Evolutionary conservation across 2,888 invertebrate species (phyloP).

Genomic region (Elmis aenea): DNA sequence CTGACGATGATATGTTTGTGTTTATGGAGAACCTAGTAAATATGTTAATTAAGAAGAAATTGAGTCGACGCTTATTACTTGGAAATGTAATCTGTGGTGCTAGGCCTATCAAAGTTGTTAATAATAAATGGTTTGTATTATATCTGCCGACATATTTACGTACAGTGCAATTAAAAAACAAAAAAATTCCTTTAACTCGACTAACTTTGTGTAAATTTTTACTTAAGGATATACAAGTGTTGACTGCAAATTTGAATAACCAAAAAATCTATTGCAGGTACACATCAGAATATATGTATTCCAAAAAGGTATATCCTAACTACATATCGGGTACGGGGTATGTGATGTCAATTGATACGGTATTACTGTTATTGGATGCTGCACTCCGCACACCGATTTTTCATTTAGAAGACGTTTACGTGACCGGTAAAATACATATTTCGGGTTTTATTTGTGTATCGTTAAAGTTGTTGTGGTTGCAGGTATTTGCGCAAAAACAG

Average conservation of each 20-base stretch:
- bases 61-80: conserved; percentile 53
- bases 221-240: too few relatives aligned
- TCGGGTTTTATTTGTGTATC: neutral
- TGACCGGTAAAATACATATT: conserved; percentile 53
- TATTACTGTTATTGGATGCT: conserved; percentile 59
- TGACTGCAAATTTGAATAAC: too few relatives aligned
- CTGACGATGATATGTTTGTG: conserved; percentile 83
- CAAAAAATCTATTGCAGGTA: conserved; percentile 61
- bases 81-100: conserved; percentile 78
- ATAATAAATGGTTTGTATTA: conserved; percentile 67
- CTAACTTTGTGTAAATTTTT: too few relatives aligned
- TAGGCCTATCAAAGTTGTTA: conserved; percentile 65
- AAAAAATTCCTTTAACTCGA: too few relatives aligned
- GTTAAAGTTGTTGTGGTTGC: conserved; percentile 10
- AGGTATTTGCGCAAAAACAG: conserved; percentile 60
- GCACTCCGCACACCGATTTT: conserved; percentile 64
- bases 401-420: conserved; percentile 72
- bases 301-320: conserved; percentile 66
- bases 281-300: conserved; percentile 74
- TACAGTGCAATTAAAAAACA: too few relatives aligned
- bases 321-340: conserved; percentile 80
- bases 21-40: conserved; percentile 64
- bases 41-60: conserved; percentile 28
- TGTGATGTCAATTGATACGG: conserved; percentile 64
- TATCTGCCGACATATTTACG: too few relatives aligned